Base-by-base conservation (phyloP, 1,140 invertebrate species). In the Lucilia cuprina region DNA sequence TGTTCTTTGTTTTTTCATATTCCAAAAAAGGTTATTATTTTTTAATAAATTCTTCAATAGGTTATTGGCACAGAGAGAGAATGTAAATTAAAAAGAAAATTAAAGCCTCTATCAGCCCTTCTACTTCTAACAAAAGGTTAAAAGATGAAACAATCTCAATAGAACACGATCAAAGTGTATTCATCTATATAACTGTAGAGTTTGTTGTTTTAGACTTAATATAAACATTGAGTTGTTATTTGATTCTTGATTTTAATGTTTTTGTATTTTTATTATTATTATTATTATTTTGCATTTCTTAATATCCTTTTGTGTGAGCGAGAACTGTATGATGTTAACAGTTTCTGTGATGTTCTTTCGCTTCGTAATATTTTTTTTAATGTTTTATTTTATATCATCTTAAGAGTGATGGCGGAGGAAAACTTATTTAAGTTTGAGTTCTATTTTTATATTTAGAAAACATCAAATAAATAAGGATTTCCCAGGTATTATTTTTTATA, bases 21-120 rank as follows among this genome's bases (percentile, higher is more conserved):
- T 55, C 4, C 12, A 12, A 13, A 55, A 55, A 55, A 55, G 50
- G 50, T 55, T 70, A 70, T 70, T 70, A 70, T 70, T 19, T 70
- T 70, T 70, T 70, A 70, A 70, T 70, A 70, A 70, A 21, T 21
- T 70, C 50, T 21, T 70, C 60, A 70, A 70, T 70, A 70, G 60
- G 60, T 70, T 70, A 70, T 70, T 70, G 60, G 60, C 17, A 70
- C 19, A 70, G 2, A 9, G 17, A 9, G 17, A 17, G 50, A 60
- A 60, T 17, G 17, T 41, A 60, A 60, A 17, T 70, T 12, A 4
- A 65, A 65, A 65, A 19, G n/a, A 70, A 70, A 70, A 70, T 70
- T 70, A 70, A 70, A 21, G 60, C 50, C 12, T 4, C 50, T 12
- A 55, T 55, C 50, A 55, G 41, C 41, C 41, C 7, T 5, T 30